A percentile compares a stretch with the other conserved stretches of the same genome.
Conservation (phyloP, 2,888 invertebrate species). For the Megaustenia siamemsis region DNA sequence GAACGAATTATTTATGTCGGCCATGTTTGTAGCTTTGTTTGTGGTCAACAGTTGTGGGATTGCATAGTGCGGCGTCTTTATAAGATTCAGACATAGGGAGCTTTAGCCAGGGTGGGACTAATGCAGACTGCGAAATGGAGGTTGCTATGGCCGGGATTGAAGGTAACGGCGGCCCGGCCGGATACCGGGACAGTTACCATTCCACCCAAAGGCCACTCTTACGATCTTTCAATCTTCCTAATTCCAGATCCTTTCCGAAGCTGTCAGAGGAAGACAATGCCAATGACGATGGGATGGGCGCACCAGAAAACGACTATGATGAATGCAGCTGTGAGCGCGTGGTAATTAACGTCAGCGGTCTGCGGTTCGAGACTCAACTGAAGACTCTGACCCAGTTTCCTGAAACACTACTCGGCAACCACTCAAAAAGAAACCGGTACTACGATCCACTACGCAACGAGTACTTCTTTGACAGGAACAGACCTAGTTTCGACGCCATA, state of each 20-base stretch:
- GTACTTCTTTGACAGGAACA: constrained; percentile 99
- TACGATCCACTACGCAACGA: constrained; percentile 99
- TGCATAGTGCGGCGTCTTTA: constrained; percentile 15
- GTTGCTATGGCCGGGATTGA: constrained; percentile 79
- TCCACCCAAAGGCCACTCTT: constrained; percentile 59
- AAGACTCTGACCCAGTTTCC: constrained; percentile 99
- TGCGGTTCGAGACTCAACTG: constrained; percentile 98
- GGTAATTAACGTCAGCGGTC: constrained; percentile 87
- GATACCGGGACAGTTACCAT: constrained; percentile 66
- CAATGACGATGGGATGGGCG: constrained; percentile 73
- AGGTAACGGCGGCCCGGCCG: constrained; percentile 76
- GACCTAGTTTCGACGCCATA: constrained; percentile 99
- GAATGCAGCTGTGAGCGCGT: constrained; percentile 78
- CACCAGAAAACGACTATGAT: constrained; percentile 71
- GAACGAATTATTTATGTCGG: constrained; percentile 66
- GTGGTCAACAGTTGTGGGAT: constrained; percentile 84
- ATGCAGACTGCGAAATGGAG: constrained; percentile 73
- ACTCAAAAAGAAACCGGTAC: constrained; percentile 90
- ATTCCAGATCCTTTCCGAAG: constrained; percentile 80
- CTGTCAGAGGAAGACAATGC: constrained; percentile 76
- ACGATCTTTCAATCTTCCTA: constrained; percentile 72
- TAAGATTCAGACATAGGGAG: constrained; percentile 49
- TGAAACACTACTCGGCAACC: constrained; percentile 96
- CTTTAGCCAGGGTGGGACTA: constrained; percentile 52
- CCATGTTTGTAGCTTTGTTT: constrained; percentile 69